Evolutionary conservation across 2,888 invertebrate species (phyloP), one percentile per base, ranked within the genome.

Genomic region (Hyposoter didymator): DNA sequence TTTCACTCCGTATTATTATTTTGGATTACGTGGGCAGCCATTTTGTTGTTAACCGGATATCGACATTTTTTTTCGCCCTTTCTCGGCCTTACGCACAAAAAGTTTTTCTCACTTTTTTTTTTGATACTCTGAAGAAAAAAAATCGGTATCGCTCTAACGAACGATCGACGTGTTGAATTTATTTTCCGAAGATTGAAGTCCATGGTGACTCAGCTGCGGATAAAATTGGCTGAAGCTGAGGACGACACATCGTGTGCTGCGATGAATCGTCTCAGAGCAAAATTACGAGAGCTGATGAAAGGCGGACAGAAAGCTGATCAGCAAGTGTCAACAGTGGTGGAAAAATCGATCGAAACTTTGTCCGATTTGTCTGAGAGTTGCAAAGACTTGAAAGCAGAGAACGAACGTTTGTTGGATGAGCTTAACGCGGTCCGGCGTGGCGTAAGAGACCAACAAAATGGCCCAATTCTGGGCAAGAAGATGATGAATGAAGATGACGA

Each of bases 201-300:
- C 17, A 88, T 87, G 67, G 90, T 91, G 82, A 89, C 87, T 39
- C 82, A 89, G 52, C 86, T 93, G 85, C 90, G 86, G 83, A 78
- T 90, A 79, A 89, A 87, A 74, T 85, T 93, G 32, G 89, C 88
- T 17, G 88, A 92, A 69, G 88, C 88, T 7, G 90, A 92, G 80
- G 91, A 91, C 62, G 91, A 91, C 66, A 89, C 89, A 35, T 92
- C 91, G 4, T 93, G 92, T 70, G 89, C 89, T 12, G 91, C 91
- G 70, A 78, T 93, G 73, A 92, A 92, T 87, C 92, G 90, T 74
- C 84, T 93, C 28, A 90, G 91, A 79, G 91, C 90, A 22, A 93
- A 92, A 82, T 86, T 93, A 64, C 89, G 90, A 0, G 91, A 92
- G 67, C 83, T 93, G 75, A 91, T 90, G 90, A 91, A 90, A 82